phyloP scores from a whole-genome alignment of 2,797 vertebrate species.

The Coracias cyanogaster region DNA sequence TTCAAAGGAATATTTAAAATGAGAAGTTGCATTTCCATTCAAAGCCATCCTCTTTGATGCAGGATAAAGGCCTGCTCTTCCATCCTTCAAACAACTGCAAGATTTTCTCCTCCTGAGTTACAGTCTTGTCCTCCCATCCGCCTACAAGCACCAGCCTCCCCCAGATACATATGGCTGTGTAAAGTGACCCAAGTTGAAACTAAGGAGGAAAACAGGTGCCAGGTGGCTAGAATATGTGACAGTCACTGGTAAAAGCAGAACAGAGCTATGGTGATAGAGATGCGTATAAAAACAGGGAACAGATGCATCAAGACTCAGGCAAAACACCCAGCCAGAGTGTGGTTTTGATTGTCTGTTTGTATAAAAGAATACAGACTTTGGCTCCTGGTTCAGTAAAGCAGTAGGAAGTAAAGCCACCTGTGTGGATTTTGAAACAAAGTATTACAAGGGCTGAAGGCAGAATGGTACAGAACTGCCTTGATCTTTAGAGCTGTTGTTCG shows the following conservation, averaged over 20 bases:
- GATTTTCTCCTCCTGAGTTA: slow-evolving; percentile 48
- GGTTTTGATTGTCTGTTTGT: background rate
- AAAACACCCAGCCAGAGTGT: background rate
- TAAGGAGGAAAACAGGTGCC: slow-evolving; percentile 50
- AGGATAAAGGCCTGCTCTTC: slow-evolving; percentile 44
- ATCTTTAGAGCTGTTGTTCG: background rate
- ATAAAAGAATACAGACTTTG: background rate
- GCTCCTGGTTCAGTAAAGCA: background rate
- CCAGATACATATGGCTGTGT: slow-evolving; percentile 17
- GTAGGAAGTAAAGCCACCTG: background rate
- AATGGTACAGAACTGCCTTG: background rate
- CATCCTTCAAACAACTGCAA: slow-evolving; percentile 59
- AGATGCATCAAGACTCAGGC: background rate
- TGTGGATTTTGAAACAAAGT: background rate
- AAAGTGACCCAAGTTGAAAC: slow-evolving; percentile 48
- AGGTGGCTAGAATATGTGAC: slow-evolving; percentile 5
- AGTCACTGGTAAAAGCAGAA: background rate
- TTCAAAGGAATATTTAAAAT: slow-evolving; percentile 58
- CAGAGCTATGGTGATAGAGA: background rate
- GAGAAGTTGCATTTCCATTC: slow-evolving; percentile 60
- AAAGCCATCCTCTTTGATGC: slow-evolving; percentile 60
- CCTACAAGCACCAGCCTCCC: slow-evolving; percentile 39
- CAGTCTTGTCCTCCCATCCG: background rate
- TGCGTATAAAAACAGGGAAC: background rate
- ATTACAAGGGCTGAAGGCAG: background rate